Percentiles rank a stretch among this genome's conserved stretches.
These are phyloP conservation scores for Eugnorisma glareosa DNA, from an alignment of 2,888 invertebrate species.

Conservation along the genomic window DNA sequence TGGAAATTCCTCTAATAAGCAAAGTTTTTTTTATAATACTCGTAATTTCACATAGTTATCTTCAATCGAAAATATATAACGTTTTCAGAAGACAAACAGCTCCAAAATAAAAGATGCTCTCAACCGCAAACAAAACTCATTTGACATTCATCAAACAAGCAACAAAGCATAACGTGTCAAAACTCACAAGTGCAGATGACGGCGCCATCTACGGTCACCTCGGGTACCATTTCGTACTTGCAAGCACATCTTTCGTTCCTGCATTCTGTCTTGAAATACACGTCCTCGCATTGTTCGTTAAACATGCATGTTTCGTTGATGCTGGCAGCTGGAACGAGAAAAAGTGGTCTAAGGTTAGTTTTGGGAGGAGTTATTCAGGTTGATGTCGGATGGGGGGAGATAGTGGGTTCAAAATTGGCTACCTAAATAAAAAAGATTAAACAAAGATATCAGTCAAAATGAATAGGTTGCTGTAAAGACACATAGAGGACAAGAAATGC, in stretches of 20 bases:
- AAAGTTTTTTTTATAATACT: neutral
- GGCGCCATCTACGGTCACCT: constrained; percentile 92
- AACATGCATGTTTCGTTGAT: constrained; percentile 96
- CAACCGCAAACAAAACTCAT: constrained; percentile 10
- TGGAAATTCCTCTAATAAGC: neutral
- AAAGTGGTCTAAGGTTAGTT: neutral
- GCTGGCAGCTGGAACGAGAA: constrained; percentile 92
- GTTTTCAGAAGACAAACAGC: neutral
- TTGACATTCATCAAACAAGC: constrained; percentile 8
- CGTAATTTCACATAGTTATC: neutral
- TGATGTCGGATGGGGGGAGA: neutral
- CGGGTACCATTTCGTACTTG: constrained; percentile 94
- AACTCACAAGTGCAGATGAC: constrained; percentile 94
- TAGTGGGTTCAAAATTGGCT: neutral
- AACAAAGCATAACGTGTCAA: constrained; percentile 5
- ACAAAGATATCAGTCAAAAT: neutral
- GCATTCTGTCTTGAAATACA: constrained; percentile 94
- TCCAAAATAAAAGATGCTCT: neutral
- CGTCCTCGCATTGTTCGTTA: constrained; percentile 95
- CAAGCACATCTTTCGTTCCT: constrained; percentile 94
- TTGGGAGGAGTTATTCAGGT: neutral
- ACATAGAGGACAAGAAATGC: neutral
- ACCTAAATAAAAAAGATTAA: neutral
- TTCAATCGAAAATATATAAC: neutral
- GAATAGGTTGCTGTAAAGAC: neutral